Evolutionary conservation across 1,140 invertebrate genomes (phyloP).

Genomic region (Paraescarpia echinospica): DNA sequence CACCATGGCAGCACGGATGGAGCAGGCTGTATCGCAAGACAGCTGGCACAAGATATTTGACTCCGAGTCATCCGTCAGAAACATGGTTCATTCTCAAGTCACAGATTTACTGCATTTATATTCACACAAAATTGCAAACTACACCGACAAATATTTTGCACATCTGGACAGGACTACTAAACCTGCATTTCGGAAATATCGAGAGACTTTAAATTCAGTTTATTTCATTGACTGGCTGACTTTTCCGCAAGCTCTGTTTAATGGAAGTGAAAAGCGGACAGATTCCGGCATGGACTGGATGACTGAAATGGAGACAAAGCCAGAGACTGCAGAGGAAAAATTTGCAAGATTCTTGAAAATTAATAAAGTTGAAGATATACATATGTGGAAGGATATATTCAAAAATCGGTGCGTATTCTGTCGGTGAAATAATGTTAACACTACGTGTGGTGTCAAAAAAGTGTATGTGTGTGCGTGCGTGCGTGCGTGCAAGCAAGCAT

Average conservation of each 20-base stretch:
- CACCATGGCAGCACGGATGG: conserved; percentile 3
- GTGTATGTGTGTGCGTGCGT: too few relatives aligned
- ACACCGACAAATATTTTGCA: neutral
- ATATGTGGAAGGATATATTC: neutral
- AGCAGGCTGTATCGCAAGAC: neutral
- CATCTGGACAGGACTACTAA: neutral
- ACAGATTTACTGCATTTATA: neutral
- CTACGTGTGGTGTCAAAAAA: too few relatives aligned
- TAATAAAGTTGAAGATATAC: neutral
- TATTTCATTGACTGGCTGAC: neutral
- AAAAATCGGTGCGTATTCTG: too few relatives aligned
- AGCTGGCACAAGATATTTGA: neutral
- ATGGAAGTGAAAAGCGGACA: neutral
- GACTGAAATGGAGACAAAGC: neutral
- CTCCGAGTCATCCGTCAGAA: neutral
- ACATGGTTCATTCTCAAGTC: neutral
- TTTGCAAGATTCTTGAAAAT: conserved; percentile 14
- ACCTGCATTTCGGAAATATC: neutral
- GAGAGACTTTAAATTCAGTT: neutral
- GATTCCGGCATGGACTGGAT: neutral
- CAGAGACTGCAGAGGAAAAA: neutral
- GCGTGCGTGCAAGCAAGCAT: too few relatives aligned
- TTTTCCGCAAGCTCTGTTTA: neutral
- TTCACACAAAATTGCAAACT: neutral
- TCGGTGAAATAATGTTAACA: too few relatives aligned